Evolutionary conservation across 2,888 invertebrate species (phyloP), one percentile per base, ranked within the genome.

Genomic region (Temnothorax unifasciatus): DNA sequence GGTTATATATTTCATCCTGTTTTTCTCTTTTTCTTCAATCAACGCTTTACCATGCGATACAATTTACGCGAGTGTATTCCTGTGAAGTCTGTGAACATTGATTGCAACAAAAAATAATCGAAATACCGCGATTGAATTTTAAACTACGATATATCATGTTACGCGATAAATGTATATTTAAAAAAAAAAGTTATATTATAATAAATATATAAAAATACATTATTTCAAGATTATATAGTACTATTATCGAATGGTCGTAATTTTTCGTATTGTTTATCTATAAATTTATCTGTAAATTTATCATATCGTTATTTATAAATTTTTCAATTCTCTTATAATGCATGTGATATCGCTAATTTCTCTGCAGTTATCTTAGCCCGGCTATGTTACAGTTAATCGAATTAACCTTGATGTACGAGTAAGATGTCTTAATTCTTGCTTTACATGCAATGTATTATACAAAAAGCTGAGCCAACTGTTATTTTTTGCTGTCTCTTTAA

Each of bases 21-120:
- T 74, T 74, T 73, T 54, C 71, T 41, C 38, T 54, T 57, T 73
- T 59, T 74, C 41, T 59, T 59, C 74, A 74, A 74, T 74, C 59
- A 74, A 3, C n/a, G 59, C 13, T 74, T 74, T 44, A 41, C 59
- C 29, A 44, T 74, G 18, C 15, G 41, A 57, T 73, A 41, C 57
- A 74, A 44, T 74, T 74, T 73, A 41, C n/a, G 6, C 25, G 41
- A 59, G 44, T 29, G 6, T 25, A 11, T 41, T 73, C 15, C 38
- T 25, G 54, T 54, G 18, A 57, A 41, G 18, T 8, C 38, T 25
- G 38, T 54, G 25, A 57, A 41, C 18, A 57, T 73, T 41, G 57
- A 6, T 74, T 44, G 25, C 44, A 44, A n/a, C 41, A 29, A 74
- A 73, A 59, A 59, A 59, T 34, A 52, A 59, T 74, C 25, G 13